Evolutionary conservation across 2,797 vertebrate species (phyloP).

Genomic region (Ceryle rudis): DNA sequence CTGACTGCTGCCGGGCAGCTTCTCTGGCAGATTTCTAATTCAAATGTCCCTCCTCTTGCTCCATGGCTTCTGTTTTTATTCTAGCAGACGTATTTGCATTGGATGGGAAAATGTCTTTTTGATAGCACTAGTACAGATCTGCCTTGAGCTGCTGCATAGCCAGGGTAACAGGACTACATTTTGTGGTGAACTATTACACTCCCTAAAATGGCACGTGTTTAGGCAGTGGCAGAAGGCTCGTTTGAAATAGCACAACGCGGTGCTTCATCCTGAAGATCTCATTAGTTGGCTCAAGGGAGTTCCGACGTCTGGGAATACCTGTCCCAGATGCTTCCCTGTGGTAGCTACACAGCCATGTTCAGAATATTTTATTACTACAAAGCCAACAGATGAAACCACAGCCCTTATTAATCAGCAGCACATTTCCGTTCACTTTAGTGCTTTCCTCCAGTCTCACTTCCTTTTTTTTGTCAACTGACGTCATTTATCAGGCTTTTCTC

Average conservation of each 20-base stretch:
- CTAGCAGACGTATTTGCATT: neutral
- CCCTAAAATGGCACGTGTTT: neutral
- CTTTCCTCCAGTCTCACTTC: neutral
- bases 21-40: neutral
- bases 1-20: neutral
- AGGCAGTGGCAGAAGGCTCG: neutral
- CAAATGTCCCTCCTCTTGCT: neutral
- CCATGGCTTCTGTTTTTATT: neutral
- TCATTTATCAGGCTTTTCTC: neutral
- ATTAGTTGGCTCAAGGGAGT: neutral
- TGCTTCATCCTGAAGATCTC: neutral
- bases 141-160: neutral
- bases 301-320: neutral
- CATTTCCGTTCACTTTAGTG: neutral
- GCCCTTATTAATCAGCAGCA: neutral
- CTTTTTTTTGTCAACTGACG: neutral
- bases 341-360: neutral
- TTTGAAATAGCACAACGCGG: neutral
- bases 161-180: neutral
- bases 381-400: neutral
- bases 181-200: neutral
- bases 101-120: neutral
- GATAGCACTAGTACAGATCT: neutral
- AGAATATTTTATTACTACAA: neutral
- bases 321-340: neutral